Evolutionary conservation across 2,888 invertebrate species (phyloP).

Genomic region (Lasius fuliginosus): DNA sequence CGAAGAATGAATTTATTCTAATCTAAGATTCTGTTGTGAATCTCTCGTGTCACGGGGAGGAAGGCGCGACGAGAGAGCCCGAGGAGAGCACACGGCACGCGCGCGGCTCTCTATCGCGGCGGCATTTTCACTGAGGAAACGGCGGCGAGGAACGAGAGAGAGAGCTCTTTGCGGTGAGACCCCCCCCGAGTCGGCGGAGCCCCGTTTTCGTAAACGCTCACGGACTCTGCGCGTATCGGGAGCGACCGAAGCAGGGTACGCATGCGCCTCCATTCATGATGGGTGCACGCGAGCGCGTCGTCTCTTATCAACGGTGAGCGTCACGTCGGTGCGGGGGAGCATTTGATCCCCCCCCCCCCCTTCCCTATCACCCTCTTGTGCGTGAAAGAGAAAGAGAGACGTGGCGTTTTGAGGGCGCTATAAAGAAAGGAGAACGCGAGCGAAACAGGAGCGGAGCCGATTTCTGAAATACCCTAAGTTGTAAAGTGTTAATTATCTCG

Average conservation of each 20-base stretch:
- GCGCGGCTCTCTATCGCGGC: constrained; percentile 76
- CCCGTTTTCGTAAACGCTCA: constrained; percentile 77
- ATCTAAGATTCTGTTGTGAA: constrained; percentile 31
- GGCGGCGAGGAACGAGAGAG: constrained; percentile 61
- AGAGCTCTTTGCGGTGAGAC: constrained; percentile 66
- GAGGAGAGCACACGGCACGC: constrained; percentile 74
- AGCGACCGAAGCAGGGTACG: constrained; percentile 71
- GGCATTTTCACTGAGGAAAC: constrained; percentile 78
- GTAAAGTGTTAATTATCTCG: not conserved
- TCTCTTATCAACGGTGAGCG: constrained; percentile 77
- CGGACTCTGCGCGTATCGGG: constrained; percentile 73
- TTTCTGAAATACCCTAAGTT: not conserved
- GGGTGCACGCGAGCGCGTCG: constrained; percentile 77
- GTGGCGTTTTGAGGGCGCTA: not conserved
- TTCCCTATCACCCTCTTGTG: constrained; percentile 1
- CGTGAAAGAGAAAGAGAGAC: constrained; percentile 29
- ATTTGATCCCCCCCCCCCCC: not conserved
- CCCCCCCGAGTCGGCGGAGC: constrained; percentile 71
- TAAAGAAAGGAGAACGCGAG: constrained; percentile 29
- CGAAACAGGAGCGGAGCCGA: constrained; percentile 4
- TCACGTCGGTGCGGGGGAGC: constrained; percentile 33
- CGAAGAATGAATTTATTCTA: not conserved
- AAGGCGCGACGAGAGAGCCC: constrained; percentile 66
- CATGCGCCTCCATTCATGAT: constrained; percentile 76
- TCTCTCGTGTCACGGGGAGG: constrained; percentile 48